Evolutionary conservation across 2,797 vertebrate genomes (phyloP), one percentile per base, ranked within the genome.

Genomic region (Tragopan temminckii): DNA sequence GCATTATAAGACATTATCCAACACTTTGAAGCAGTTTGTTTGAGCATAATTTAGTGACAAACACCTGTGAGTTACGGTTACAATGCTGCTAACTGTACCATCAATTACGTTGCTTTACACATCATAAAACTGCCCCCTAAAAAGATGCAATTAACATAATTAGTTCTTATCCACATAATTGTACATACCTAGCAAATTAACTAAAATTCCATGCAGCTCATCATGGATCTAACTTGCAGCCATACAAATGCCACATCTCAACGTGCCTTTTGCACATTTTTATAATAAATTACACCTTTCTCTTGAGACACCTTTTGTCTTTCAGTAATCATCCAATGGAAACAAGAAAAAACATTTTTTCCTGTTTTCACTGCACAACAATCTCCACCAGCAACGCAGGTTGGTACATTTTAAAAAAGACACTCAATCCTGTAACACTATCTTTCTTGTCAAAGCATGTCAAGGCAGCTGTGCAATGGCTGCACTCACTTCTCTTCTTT

Each of bases 391-490:
- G 58, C 96, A 91, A 78, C 9, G 80, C 78, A 36, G 70, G 59
- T 43, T 43, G 63, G 88, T 20, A 86, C 58, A 14, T 88, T 85
- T 86, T 40, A 68, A 93, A 31, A 93, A 88, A 97, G 96, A 96
- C 61, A 98, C 88, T 91, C 92, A 95, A 95, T 88, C 95, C 95
- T 91, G 95, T 95, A 98, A 98, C 80, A 86, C 72, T 92, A 97
- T 93, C 97, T 95, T 45, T 52, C 45, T 88, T 96, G 87, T 96
- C 97, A 95, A 93, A 93, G 77, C 87, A 64, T 83, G 90, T 85
- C 89, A 61, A 95, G 93, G 69, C 85, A 90, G 70, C 90, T 80
- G 82, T 84, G 74, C 86, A 93, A 94, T 81, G 93, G 82, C 72
- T 79, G 94, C 92, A 69, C 59, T 62, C 87, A 59, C 78, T 77